phyloP scores from a whole-genome alignment of 2,113 vertebrate genomes.

The Pteronura brasiliensis region DNA sequence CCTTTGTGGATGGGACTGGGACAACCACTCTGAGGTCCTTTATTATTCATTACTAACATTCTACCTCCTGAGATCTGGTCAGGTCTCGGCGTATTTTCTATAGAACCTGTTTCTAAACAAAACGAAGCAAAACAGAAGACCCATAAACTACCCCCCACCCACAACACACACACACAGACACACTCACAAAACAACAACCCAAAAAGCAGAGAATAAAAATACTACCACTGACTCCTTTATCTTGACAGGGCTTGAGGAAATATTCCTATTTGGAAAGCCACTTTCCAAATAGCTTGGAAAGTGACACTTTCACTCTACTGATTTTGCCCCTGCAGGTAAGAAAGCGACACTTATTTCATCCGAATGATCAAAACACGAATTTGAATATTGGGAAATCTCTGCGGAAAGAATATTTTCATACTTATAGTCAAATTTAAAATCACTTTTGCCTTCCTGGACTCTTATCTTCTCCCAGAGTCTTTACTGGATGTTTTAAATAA shows the following conservation, averaged over 20 bases:
- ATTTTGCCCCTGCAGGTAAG: background rate
- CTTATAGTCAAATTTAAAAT: background rate
- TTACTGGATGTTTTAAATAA: slow-evolving; percentile 27
- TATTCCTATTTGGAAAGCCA: no score
- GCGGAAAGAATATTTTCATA: slow-evolving; percentile 16
- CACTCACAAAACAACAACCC: background rate
- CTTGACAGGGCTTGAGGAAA: background rate
- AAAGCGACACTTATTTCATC: slow-evolving; percentile 30
- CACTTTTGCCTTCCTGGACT: background rate
- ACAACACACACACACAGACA: no score
- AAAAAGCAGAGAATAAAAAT: background rate
- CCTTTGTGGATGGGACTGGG: no score
- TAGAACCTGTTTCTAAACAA: background rate
- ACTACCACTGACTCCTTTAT: background rate
- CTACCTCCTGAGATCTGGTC: background rate
- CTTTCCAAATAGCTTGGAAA: background rate
- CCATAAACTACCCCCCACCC: background rate
- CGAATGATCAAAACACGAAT: slow-evolving; percentile 27
- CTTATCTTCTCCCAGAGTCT: slow-evolving; percentile 4
- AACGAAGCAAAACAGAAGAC: background rate
- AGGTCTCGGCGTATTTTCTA: background rate
- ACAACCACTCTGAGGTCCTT: background rate
- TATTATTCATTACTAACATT: background rate
- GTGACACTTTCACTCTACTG: background rate
- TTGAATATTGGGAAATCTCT: slow-evolving; percentile 13